Percentiles rank a stretch among this genome's conserved stretches.
These are phyloP conservation scores for Ptychochromis oligacanthus DNA, from an alignment of 2,113 vertebrate genomes.

Conservation along the genomic window DNA sequence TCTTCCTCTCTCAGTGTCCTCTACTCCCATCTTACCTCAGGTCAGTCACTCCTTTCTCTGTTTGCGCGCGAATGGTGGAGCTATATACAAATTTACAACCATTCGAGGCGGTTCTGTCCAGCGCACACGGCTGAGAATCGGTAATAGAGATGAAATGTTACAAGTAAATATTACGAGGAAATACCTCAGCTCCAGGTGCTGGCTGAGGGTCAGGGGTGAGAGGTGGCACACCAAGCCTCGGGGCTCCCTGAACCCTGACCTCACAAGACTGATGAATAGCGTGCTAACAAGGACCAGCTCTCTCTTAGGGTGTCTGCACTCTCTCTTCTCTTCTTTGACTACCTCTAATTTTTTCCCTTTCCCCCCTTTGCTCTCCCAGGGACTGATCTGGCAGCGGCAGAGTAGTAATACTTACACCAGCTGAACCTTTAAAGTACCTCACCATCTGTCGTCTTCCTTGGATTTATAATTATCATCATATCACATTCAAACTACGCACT, in stretches of 20 bases:
- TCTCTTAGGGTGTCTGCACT: slow-evolving; percentile 63
- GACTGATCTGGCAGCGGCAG: slow-evolving; percentile 48
- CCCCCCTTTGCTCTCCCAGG: neutral
- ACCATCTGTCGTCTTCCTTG: slow-evolving; percentile 63
- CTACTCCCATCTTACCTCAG: slow-evolving; percentile 35
- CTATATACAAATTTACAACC: slow-evolving; percentile 16
- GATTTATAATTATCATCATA: slow-evolving; percentile 75
- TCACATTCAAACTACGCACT: slow-evolving; percentile 64
- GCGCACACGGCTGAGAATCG: neutral
- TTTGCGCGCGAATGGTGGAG: neutral
- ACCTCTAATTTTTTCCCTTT: neutral
- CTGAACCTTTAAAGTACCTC: slow-evolving; percentile 65
- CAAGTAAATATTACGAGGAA: slow-evolving; percentile 67
- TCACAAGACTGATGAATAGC: slow-evolving; percentile 71
- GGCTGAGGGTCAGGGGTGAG: slow-evolving; percentile 62
- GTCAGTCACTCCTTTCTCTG: slow-evolving; percentile 21
- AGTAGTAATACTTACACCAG: slow-evolving; percentile 59
- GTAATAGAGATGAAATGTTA: slow-evolving; percentile 61
- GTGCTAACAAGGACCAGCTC: slow-evolving; percentile 77
- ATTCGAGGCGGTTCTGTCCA: neutral
- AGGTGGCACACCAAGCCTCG: slow-evolving; percentile 67
- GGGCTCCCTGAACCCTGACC: slow-evolving; percentile 72
- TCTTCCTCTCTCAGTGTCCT: slow-evolving; percentile 9
- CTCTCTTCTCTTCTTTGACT: slow-evolving; percentile 68
- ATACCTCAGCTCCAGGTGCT: slow-evolving; percentile 78